A percentile compares a stretch with the other conserved stretches of the same genome.
Evolutionary conservation across 2,113 vertebrate species (phyloP).

Genomic region (Calidris pygmaea): DNA sequence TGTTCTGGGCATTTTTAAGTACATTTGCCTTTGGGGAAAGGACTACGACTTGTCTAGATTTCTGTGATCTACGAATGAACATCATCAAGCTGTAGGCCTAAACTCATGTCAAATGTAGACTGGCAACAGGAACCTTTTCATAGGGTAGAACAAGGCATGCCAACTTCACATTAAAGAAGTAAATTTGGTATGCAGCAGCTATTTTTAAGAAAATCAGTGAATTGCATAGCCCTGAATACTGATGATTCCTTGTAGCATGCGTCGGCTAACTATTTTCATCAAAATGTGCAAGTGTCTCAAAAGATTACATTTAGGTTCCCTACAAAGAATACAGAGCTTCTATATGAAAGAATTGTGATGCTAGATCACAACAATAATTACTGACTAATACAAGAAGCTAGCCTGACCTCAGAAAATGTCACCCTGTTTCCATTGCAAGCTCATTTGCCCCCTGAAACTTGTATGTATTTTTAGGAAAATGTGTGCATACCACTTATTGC

Average conservation of each 20-base stretch:
- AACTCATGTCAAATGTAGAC: neutral
- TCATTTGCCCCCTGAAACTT: neutral
- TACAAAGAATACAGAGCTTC: neutral
- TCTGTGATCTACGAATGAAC: neutral
- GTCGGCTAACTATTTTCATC: neutral
- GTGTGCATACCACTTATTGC: neutral
- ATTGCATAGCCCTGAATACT: neutral
- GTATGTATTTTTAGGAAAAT: neutral
- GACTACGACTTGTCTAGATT: neutral
- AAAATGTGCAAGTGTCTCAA: neutral
- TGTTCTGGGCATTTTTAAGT: neutral
- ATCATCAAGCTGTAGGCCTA: neutral
- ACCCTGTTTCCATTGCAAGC: neutral
- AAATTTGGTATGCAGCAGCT: neutral
- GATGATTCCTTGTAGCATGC: neutral
- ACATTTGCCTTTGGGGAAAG: neutral
- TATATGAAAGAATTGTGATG: neutral
- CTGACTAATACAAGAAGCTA: neutral
- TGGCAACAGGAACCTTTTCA: neutral
- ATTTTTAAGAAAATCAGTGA: neutral
- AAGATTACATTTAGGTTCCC: neutral
- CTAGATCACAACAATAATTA: neutral
- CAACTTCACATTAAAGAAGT: neutral
- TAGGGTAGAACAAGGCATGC: neutral
- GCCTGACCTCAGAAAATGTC: neutral